phyloP scores from a whole-genome alignment of 2,797 vertebrate species.

The Hypotaenidia okinawae region DNA sequence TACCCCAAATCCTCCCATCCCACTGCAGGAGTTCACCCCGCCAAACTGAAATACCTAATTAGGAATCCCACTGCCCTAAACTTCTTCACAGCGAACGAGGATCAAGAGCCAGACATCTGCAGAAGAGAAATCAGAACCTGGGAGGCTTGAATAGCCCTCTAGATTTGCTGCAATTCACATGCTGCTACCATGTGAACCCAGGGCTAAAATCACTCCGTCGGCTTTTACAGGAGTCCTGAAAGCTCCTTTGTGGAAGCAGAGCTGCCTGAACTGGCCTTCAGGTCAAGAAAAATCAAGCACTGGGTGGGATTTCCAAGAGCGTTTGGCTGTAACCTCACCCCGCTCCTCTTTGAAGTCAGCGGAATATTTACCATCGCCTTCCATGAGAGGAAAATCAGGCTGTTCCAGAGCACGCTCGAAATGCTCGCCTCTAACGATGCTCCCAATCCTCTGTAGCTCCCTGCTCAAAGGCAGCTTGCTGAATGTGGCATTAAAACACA shows the following conservation, averaged over 20 bases:
- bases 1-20: not conserved
- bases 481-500: not conserved
- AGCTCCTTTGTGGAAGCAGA: constrained; percentile 39
- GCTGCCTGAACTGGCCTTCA: constrained; percentile 22
- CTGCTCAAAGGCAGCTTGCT: not conserved
- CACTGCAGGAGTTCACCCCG: not conserved
- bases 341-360: constrained; percentile 12
- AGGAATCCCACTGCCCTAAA: not conserved
- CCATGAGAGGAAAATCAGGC: not conserved
- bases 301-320: constrained; percentile 39
- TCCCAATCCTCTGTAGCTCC: not conserved
- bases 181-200: constrained; percentile 43
- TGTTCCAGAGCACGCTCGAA: not conserved
- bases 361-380: constrained; percentile 20
- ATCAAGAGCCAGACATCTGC: not conserved
- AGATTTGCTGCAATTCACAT: not conserved
- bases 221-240: constrained; percentile 43
- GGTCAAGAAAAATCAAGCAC: constrained; percentile 33
- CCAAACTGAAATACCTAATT: not conserved
- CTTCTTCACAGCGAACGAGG: not conserved
- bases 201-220: not conserved
- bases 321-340: constrained; percentile 25
- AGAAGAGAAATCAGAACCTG: not conserved
- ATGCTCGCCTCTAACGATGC: not conserved
- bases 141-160: not conserved